Evolutionary conservation across 92 coral and sea anemone species (phyloP).

Genomic region (Zoanthus sociatus): DNA sequence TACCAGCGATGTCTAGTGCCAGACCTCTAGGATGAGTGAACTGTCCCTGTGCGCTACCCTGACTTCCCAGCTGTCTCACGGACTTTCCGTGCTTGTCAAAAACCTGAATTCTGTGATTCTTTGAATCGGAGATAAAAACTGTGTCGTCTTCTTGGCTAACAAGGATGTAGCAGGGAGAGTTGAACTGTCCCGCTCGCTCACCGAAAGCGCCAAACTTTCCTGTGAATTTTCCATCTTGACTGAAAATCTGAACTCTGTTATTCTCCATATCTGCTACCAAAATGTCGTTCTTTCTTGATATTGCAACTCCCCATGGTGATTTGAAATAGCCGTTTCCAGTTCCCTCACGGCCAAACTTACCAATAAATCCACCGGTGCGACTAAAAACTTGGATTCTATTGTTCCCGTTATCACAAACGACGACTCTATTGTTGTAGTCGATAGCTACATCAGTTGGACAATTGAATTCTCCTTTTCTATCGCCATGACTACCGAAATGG

Average conservation of each 20-base stretch:
- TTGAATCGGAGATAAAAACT: conserved; percentile 91
- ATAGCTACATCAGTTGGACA: conserved; percentile 98
- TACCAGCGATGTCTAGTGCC: conserved; percentile 95
- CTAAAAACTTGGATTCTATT: conserved; percentile 92
- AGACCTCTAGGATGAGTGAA: conserved; percentile 97
- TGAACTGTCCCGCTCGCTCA: conserved; percentile 86
- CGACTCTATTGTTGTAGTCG: conserved; percentile 84
- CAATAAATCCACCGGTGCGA: conserved; percentile 90
- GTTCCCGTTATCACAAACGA: conserved; percentile 98
- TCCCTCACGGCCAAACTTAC: conserved; percentile 99
- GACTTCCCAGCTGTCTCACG: conserved; percentile 83
- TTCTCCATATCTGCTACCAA: conserved; percentile 99
- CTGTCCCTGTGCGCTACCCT: conserved; percentile 86
- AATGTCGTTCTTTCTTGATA: conserved; percentile 79
- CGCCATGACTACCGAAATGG: conserved; percentile 96
- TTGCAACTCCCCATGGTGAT: conserved; percentile 99
- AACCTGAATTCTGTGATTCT: conserved; percentile 94
- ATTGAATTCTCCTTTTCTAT: conserved; percentile 95
- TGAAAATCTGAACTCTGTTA: conserved; percentile 88
- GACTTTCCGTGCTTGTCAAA: conserved; percentile 93
- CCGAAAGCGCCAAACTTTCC: conserved; percentile 91
- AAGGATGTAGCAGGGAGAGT: conserved; percentile 91
- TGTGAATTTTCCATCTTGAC: conserved; percentile 90
- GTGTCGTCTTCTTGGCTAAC: conserved; percentile 86
- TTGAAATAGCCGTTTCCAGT: conserved; percentile 96